Evolutionary conservation across 1,140 invertebrate genomes (phyloP).

Genomic region (Sitobion miscanthi): DNA sequence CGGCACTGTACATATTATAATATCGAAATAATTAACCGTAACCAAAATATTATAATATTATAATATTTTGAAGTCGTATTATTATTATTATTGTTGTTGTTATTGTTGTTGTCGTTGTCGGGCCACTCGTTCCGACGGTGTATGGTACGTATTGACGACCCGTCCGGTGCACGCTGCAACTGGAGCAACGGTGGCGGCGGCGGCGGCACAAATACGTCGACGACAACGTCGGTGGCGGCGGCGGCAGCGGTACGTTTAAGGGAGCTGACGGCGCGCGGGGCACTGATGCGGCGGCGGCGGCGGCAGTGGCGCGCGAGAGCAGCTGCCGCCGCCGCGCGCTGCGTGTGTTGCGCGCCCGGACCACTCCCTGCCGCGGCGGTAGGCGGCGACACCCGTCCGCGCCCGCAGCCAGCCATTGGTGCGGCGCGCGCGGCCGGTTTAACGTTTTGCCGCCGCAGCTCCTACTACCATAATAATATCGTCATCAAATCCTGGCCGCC

Average conservation of each 20-base stretch:
- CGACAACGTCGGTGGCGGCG: conserved; percentile 64
- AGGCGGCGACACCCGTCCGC: conserved; percentile 45
- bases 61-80: too few species aligned
- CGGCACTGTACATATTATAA: too few species aligned
- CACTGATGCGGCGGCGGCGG: conserved; percentile 62
- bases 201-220: not conserved
- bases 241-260: conserved; percentile 31
- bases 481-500: conserved; percentile 17
- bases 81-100: not conserved
- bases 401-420: conserved; percentile 30
- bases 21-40: not conserved
- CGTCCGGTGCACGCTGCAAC: conserved; percentile 35
- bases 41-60: not conserved
- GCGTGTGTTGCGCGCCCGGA: conserved; percentile 62
- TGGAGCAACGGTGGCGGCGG: conserved; percentile 35
- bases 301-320: conserved; percentile 65
- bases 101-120: not conserved
- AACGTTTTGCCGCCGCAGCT: conserved; percentile 23
- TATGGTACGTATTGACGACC: not conserved
- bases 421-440: conserved; percentile 36
- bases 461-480: not conserved
- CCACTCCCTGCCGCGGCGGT: conserved; percentile 65
- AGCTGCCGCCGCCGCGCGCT: conserved; percentile 62
- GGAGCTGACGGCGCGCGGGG: conserved; percentile 54
- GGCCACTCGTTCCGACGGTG: not conserved